Percentiles rank a stretch among this genome's conserved stretches.
These are phyloP conservation scores for Corticium candelabrum DNA, from an alignment of 37 sponge, comb jelly and placozoan species.

Conservation along the genomic window DNA sequence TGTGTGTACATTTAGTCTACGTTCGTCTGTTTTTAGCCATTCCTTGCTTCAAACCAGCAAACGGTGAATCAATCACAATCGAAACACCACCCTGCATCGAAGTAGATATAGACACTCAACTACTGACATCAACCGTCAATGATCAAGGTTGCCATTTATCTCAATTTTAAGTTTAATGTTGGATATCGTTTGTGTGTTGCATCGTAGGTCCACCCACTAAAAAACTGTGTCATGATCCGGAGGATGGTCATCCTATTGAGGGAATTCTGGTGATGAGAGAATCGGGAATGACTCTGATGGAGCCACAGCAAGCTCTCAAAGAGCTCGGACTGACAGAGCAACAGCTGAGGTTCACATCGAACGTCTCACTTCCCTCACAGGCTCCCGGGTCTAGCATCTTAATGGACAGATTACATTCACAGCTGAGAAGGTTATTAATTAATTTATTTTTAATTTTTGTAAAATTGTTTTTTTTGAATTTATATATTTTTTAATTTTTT, in stretches of 20 bases:
- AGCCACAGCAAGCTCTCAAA: constrained; percentile 1
- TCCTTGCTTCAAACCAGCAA: constrained; percentile 76
- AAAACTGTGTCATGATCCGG: too few relatives aligned
- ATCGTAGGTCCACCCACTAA: too few relatives aligned
- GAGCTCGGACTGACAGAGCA: constrained; percentile 1
- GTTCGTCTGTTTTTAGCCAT: constrained; percentile 15
- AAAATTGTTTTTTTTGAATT: neutral
- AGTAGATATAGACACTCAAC: constrained; percentile 43
- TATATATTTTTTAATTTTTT: neutral
- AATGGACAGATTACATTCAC: neutral
- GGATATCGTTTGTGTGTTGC: too few relatives aligned
- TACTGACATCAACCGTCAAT: constrained; percentile 55
- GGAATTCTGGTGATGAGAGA: neutral
- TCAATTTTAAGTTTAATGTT: too few relatives aligned
- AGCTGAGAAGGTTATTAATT: neutral
- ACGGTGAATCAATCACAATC: constrained; percentile 85
- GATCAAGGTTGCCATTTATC: too few relatives aligned
- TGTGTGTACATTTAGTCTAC: neutral
- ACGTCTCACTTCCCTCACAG: neutral
- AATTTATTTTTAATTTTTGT: neutral
- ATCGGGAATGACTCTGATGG: constrained; percentile 2
- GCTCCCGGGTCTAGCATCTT: neutral
- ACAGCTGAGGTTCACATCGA: neutral
- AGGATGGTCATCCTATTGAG: neutral
- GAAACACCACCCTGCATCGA: constrained; percentile 47